These are phyloP conservation scores for Lordiphosa stackelbergi DNA, from an alignment of 1,140 invertebrate genomes.

Conservation along the genomic window DNA sequence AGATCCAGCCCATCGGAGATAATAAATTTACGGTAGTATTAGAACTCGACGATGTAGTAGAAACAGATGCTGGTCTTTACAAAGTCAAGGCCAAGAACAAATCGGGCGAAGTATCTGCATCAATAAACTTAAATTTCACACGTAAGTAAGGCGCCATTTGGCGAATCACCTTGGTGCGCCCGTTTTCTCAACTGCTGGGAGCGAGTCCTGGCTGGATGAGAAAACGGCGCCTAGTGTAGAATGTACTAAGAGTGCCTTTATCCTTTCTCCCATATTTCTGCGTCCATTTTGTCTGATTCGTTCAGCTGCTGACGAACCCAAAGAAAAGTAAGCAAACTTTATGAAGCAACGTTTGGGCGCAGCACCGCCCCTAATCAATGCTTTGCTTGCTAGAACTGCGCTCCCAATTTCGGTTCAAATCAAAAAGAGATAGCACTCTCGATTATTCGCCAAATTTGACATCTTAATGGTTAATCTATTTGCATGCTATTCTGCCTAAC, in stretches of 20 bases:
- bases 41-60: slow-evolving; percentile 96
- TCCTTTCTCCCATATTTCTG: slow-evolving; percentile 20
- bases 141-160: slow-evolving; percentile 84
- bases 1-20: slow-evolving; percentile 88
- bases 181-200: neutral
- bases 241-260: neutral
- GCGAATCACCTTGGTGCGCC: neutral
- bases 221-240: too few relatives aligned
- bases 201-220: neutral
- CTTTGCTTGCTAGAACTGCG: slow-evolving; percentile 2
- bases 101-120: slow-evolving; percentile 97
- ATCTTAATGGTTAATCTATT: neutral
- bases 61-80: slow-evolving; percentile 97
- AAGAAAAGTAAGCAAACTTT: slow-evolving; percentile 85
- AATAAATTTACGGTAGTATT: slow-evolving; percentile 94
- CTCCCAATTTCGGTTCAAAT: too few relatives aligned
- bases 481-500: slow-evolving; percentile 8
- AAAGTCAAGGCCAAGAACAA: slow-evolving; percentile 98
- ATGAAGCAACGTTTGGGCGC: neutral
- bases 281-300: slow-evolving; percentile 1
- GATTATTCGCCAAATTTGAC: too few relatives aligned
- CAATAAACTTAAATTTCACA: slow-evolving; percentile 99
- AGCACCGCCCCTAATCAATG: neutral
- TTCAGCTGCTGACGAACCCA: slow-evolving; percentile 88
- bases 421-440: too few relatives aligned